Base-by-base conservation (phyloP, 1,140 invertebrate species). In the Lucilia cuprina region DNA sequence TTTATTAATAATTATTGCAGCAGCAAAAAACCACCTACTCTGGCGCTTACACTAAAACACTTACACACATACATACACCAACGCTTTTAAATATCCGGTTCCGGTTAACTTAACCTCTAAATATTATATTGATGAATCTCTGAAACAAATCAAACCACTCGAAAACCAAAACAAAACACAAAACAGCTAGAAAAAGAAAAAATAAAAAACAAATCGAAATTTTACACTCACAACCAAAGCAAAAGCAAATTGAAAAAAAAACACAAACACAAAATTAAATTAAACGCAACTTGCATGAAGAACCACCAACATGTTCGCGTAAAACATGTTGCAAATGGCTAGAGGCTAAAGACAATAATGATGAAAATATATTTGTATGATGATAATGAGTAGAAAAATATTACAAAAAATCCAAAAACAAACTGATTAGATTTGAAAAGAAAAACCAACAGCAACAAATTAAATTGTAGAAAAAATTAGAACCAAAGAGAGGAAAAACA, bases 61-160 rank as follows among this genome's bases (percentile, higher is more conserved):
- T 2, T 5, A 49, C 49, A 49, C 5, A 49, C 49, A 49, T 5
- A 49, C 50, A 55, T 13, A 55, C 50, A 55, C 80, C 30, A 49
- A 82, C 82, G 41, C 25, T 41, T 41, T 41, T 35, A 49, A 50
- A 80, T 50, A 49, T 80, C 41, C 19, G 77, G 41, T 50, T 80
- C 77, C 77, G 77, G 77, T 49, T 80, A 47, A 80, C 77, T 49
- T 80, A 80, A 80, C 77, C 77, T 80, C 41, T 49, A 80, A 80
- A 80, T 80, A 41, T 25, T 80, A 41, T 25, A 80, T 80, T 80
- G 77, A 80, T 80, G 77, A 80, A 49, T 49, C 35, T 17, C 65
- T 60, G 13, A 70, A 70, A 21, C 65, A 70, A 70, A 70, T 25
- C 65, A 21, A 70, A 70, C 13, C 10, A 70, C 17, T 21, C n/a